Evolutionary conservation across 2,113 vertebrate genomes (phyloP), one percentile per base, ranked within the genome.

Genomic region (Varanus salvator): DNA sequence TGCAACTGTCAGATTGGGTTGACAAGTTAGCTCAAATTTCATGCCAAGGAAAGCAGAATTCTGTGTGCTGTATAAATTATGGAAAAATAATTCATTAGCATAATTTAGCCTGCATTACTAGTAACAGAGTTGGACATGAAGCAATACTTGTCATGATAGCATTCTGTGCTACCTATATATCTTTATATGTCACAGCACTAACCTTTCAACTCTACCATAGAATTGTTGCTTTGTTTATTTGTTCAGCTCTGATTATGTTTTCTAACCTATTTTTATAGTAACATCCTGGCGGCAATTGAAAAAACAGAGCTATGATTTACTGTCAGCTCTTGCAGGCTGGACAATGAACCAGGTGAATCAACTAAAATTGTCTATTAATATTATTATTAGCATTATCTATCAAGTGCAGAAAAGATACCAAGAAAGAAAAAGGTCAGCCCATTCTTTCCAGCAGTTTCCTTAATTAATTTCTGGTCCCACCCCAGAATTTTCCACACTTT

Each of bases 191-290:
- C 2, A 7, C 34, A 44, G 34, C 29, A 44, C 8, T 38, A 44
- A 21, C 8, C 76, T 8, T 48, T 87, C 44, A 64, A 44, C 14
- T 68, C 1, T 12, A 52, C 6, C 12, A 60, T 31, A 78, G 44
- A 15, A 7, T 69, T 80, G 66, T 87, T 4, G 25, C 12, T 88
- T 89, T 92, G 80, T 85, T 74, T 90, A 48, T 88, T 84, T 92
- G 25, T 87, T 80, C 31, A 77, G 86, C 34, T 93, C 60, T 84
- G 93, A 90, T n/a, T 71, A 93, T 88, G 91, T 71, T 92, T 92
- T 87, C 71, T 89, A 2, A 68, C 60, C 64, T 57, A 3, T 90
- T 90, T 90, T 50, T 87, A 1, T 57, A 68, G 29, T 3, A 80
- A 91, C 78, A 14, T 83, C 50, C 75, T 78, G 76, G 14, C 23